Percentiles rank a stretch among this genome's conserved stretches.
These are phyloP conservation scores for Chauna torquata DNA, from an alignment of 2,113 vertebrate species.

Conservation along the genomic window DNA sequence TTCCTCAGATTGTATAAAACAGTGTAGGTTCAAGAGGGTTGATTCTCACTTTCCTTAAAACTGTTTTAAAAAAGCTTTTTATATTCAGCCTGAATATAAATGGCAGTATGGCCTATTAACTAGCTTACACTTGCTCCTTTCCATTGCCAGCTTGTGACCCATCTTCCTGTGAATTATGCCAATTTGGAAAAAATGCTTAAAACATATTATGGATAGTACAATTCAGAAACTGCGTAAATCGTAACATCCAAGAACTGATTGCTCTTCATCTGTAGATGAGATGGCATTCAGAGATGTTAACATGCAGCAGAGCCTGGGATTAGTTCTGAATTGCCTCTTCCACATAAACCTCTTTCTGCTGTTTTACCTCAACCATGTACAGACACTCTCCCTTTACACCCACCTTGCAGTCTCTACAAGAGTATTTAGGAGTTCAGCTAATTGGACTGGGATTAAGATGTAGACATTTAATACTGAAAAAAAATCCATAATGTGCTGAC, in stretches of 20 bases:
- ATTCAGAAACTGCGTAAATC: not conserved
- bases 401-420: not conserved
- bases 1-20: not conserved
- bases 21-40: not conserved
- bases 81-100: not conserved
- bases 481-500: not conserved
- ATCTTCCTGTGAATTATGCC: not conserved
- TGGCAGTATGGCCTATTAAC: not conserved
- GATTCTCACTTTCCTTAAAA: not conserved
- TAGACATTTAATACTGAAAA: not conserved
- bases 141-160: not conserved
- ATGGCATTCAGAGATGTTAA: not conserved
- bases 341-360: not conserved
- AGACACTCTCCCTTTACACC: not conserved
- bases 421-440: not conserved
- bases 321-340: not conserved
- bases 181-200: not conserved
- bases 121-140: not conserved
- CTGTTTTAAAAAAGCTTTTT: not conserved
- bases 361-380: not conserved
- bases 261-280: not conserved
- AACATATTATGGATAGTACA: not conserved
- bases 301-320: not conserved
- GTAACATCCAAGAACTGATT: not conserved
- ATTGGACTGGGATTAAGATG: not conserved